Evolutionary conservation across 2,888 invertebrate genomes (phyloP).

Genomic region (Pseudanteris insignis): DNA sequence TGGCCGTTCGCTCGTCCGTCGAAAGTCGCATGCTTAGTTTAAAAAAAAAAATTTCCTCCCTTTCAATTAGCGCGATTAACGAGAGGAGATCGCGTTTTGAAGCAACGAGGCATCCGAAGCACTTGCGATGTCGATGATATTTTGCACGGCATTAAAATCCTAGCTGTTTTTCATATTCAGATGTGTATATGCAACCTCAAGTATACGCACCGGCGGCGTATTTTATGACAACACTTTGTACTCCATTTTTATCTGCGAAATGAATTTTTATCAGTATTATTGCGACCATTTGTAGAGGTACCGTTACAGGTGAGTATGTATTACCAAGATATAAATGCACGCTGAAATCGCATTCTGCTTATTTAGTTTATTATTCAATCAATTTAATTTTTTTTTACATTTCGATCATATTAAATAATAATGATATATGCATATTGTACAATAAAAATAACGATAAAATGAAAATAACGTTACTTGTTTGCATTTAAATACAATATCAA

Average conservation of each 20-base stretch:
- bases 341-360: constrained; percentile 1
- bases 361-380: no score
- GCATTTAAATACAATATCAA: no score
- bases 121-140: no score
- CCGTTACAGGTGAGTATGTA: constrained; percentile 16
- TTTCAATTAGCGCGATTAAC: neutral
- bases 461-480: no score
- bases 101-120: no score
- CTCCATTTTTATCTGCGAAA: constrained; percentile 20
- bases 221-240: constrained; percentile 25
- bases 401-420: no score
- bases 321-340: constrained; percentile 3
- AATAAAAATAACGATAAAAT: no score
- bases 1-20: no score
- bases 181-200: constrained; percentile 7
- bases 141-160: no score
- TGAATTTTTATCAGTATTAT: constrained; percentile 28
- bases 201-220: constrained; percentile 3
- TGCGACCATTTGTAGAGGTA: constrained; percentile 9
- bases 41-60: neutral
- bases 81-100: neutral
- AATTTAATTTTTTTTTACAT: no score
- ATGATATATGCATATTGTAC: no score
- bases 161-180: constrained; percentile 1
- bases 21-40: no score